Evolutionary conservation across 2,888 invertebrate species (phyloP).

Genomic region (Hartigia nigra): DNA sequence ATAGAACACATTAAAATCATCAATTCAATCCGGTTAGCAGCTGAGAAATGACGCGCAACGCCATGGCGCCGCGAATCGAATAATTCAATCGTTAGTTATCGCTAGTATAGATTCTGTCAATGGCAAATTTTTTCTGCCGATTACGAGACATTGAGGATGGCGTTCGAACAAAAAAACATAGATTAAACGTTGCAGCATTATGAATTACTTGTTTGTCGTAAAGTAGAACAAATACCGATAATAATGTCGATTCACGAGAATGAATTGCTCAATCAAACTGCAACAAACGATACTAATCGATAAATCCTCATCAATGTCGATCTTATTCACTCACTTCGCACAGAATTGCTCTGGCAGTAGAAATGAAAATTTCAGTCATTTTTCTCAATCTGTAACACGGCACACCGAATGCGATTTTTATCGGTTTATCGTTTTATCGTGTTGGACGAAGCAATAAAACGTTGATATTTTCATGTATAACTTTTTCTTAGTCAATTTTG

Average conservation of each 20-base stretch:
- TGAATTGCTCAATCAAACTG: neutral
- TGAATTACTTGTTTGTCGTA: neutral
- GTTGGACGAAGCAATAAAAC: neutral
- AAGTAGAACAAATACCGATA: neutral
- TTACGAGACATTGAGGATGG: neutral
- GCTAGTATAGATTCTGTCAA: neutral
- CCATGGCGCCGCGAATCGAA: slow-evolving; percentile 30
- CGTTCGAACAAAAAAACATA: neutral
- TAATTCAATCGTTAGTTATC: neutral
- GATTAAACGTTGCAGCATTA: neutral
- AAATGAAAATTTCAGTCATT: neutral
- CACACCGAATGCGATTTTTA: neutral
- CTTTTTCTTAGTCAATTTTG: neutral
- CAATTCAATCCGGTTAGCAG: slow-evolving; percentile 48
- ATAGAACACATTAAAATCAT: slow-evolving; percentile 53
- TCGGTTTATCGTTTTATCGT: neutral
- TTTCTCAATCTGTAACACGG: neutral
- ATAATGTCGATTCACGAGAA: neutral
- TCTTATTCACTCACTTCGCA: neutral
- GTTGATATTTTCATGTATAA: neutral
- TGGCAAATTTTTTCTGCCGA: neutral
- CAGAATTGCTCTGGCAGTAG: neutral
- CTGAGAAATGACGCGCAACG: slow-evolving; percentile 47
- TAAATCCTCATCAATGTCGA: neutral
- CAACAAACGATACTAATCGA: neutral